Base-by-base conservation (phyloP, 2,888 invertebrate genomes). In the Aelia acuminata region DNA sequence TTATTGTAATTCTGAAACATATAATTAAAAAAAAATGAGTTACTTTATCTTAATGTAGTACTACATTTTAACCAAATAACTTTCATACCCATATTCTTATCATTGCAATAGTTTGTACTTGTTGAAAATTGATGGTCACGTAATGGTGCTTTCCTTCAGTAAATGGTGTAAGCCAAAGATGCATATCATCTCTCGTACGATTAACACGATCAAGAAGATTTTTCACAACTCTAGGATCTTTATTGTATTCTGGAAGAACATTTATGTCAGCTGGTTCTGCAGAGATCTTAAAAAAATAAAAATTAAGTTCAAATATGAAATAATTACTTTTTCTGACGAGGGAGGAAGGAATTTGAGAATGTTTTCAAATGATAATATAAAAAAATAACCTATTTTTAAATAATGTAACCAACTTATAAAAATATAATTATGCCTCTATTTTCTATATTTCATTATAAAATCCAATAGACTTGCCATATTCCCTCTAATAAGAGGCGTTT, bases 1-100 rank as follows among this genome's bases (percentile, higher is more conserved):
- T 97, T 97, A 92, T 97, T 97, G 92, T 97, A 97, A 92, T 97
- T 97, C 97, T 97, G 92, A 49, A 93, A 92, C 91, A 89, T 15
- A n/a, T 26, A 26, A 8, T 22, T 1, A 20, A 0, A 8, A 1
- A 35, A 35, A 31, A 35, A 70, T 70, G 18, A 0, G 10, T 70
- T 18, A 35, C 31, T 31, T 15, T 63, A 63, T 31, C 13, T 15
- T 63, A 31, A 3, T 31, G 26, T 31, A n/a, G 10, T 15, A 18
- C 15, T 47, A 47, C 5, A 26, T 70, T 31, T 35, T 18, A 35
- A 70, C 2, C 5, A 88, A 88, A 18, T 88, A n/a, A 85, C 11
- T 2, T 43, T 85, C 93, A 92, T 92, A 96, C 96, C 96, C 96
- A 96, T 91, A 96, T 94, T 92, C 96, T 93, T 89, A 96, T 93